A percentile compares a stretch with the other conserved stretches of the same genome.
Conservation (phyloP, 2,797 vertebrate species). For the Serranus cabrilla region DNA sequence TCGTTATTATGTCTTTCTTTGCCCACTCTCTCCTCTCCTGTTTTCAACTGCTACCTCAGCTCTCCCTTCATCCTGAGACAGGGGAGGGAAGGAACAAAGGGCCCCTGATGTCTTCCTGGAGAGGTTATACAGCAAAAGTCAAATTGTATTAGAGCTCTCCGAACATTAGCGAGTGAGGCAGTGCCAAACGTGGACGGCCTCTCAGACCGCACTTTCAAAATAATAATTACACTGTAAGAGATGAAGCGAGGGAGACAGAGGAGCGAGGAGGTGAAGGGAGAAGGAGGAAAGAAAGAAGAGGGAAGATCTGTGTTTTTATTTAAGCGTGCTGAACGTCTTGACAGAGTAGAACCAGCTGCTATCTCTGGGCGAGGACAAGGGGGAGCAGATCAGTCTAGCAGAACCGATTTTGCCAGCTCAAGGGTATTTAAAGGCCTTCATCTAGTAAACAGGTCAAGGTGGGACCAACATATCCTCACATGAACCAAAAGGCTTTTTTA, state of each 20-base stretch:
- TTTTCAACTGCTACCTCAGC: constrained; percentile 35
- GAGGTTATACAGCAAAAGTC: constrained; percentile 81
- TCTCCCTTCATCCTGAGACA: constrained; percentile 42
- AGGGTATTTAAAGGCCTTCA: constrained; percentile 49
- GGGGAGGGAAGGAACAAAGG: constrained; percentile 62
- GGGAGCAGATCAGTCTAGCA: constrained; percentile 42
- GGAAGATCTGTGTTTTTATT: constrained; percentile 79
- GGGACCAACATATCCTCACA: constrained; percentile 60
- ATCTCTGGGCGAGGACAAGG: constrained; percentile 64
- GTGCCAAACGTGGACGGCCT: constrained; percentile 77
- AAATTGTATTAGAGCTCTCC: constrained; percentile 76
- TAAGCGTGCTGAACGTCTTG: constrained; percentile 68
- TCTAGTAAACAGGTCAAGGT: constrained; percentile 63
- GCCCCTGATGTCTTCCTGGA: constrained; percentile 78
- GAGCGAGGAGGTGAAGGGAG: constrained; percentile 60
- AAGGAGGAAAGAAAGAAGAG: constrained; percentile 54
- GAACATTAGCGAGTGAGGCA: constrained; percentile 66
- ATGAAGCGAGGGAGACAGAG: constrained; percentile 65
- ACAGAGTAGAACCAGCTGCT: constrained; percentile 83
- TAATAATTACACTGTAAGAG: constrained; percentile 80
- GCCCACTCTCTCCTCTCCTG: constrained; percentile 20
- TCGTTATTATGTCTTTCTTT: constrained; percentile 30
- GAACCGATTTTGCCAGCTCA: constrained; percentile 51
- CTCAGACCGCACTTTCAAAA: constrained; percentile 78
- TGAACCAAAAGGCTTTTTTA: constrained; percentile 48